Percentiles rank a stretch among this genome's conserved stretches.
phyloP scores from a whole-genome alignment of 2,888 invertebrate species.

The Platycheirus albimanus region DNA sequence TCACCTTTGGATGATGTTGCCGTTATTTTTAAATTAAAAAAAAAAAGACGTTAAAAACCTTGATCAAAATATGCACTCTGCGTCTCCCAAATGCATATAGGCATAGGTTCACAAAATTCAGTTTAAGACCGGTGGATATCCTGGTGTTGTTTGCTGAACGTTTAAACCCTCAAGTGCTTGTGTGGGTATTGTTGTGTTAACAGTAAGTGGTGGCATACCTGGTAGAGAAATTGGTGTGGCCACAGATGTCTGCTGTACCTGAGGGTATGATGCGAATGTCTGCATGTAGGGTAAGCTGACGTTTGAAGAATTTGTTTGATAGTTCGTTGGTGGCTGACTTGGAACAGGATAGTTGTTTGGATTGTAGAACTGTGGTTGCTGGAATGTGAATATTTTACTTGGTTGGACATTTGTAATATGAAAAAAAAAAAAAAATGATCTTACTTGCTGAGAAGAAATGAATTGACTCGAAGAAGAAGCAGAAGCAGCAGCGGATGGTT shows the following conservation, averaged over 20 bases:
- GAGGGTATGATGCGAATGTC: slow-evolving; percentile 82
- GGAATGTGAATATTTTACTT: not conserved
- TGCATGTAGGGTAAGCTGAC: slow-evolving; percentile 77
- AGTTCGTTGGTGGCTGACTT: slow-evolving; percentile 81
- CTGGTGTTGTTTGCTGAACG: slow-evolving; percentile 41
- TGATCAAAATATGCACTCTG: slow-evolving; percentile 33
- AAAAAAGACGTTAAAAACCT: slow-evolving; percentile 36
- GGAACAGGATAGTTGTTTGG: slow-evolving; percentile 75
- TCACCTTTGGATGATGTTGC: slow-evolving; percentile 34
- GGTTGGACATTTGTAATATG: too few species aligned
- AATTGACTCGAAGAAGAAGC: slow-evolving; percentile 53
- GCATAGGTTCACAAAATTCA: slow-evolving; percentile 36
- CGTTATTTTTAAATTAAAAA: slow-evolving; percentile 33
- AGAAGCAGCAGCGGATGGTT: slow-evolving; percentile 18
- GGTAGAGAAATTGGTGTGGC: slow-evolving; percentile 89
- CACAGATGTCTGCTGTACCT: slow-evolving; percentile 83
- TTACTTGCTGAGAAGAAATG: slow-evolving; percentile 69
- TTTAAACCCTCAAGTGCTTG: slow-evolving; percentile 66
- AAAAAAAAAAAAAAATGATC: not conserved
- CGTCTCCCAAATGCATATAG: slow-evolving; percentile 30
- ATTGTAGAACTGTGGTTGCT: slow-evolving; percentile 76
- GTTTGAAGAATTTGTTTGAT: slow-evolving; percentile 66
- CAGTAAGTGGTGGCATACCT: slow-evolving; percentile 91
- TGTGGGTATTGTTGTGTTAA: slow-evolving; percentile 85
- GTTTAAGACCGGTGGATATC: slow-evolving; percentile 58